Conservation (phyloP, 1,140 invertebrate genomes). For the Tyrophagus putrescentiae region DNA sequence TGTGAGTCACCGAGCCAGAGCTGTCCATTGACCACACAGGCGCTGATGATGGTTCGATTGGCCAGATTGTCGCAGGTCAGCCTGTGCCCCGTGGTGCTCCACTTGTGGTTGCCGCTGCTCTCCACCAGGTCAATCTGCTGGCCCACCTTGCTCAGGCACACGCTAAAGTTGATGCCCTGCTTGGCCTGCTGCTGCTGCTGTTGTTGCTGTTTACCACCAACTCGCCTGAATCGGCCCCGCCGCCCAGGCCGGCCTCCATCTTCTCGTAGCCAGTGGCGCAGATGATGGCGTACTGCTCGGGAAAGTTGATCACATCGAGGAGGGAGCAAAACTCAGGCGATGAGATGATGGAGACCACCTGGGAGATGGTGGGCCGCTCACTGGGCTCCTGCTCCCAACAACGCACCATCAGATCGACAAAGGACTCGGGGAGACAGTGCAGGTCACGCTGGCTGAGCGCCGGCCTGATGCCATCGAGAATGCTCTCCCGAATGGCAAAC, state of each 20-base stretch:
- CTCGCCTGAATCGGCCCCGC: too few relatives aligned
- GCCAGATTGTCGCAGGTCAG: slow-evolving; percentile 25
- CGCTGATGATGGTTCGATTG: slow-evolving; percentile 30
- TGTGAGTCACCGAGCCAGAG: slow-evolving; percentile 74
- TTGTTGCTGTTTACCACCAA: too few relatives aligned
- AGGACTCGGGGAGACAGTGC: slow-evolving; percentile 62
- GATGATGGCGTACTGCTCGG: slow-evolving; percentile 30
- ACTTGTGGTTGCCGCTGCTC: slow-evolving; percentile 37
- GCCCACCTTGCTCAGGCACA: slow-evolving; percentile 55
- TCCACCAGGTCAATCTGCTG: slow-evolving; percentile 49
- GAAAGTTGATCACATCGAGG: slow-evolving; percentile 51
- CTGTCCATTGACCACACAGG: slow-evolving; percentile 45
- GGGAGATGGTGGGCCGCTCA: slow-evolving; percentile 73
- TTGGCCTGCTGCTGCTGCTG: too few relatives aligned
- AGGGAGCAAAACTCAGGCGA: slow-evolving; percentile 84
- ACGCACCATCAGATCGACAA: slow-evolving; percentile 83
- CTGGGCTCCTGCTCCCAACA: slow-evolving; percentile 82
- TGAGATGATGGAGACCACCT: slow-evolving; percentile 74
- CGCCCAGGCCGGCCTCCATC: background rate
- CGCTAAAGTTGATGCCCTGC: slow-evolving; percentile 33
- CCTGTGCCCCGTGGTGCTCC: slow-evolving; percentile 36
- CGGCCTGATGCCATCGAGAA: slow-evolving; percentile 81
- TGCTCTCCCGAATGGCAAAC: slow-evolving; percentile 75
- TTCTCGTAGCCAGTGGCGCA: slow-evolving; percentile 21
- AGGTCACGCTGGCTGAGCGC: slow-evolving; percentile 56